phyloP scores from a whole-genome alignment of 1,140 invertebrate species.

The Drosophila dunni region DNA sequence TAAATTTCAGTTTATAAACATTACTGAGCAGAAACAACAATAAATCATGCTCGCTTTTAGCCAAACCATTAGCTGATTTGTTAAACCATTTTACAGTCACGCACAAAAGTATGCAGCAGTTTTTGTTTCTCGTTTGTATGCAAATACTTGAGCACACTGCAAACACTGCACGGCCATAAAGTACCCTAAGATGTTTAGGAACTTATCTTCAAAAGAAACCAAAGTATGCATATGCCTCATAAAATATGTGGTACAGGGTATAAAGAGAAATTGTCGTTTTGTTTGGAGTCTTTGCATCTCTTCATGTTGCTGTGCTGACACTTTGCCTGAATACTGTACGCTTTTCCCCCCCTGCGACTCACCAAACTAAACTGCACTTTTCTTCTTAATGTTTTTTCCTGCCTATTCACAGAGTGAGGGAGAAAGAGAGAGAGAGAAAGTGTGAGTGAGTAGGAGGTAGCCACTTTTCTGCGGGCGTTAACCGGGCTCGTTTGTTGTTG shows the following conservation, averaged over 20 bases:
- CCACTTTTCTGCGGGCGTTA: constrained; percentile 73
- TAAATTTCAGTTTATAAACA: background rate
- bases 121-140: constrained; percentile 63
- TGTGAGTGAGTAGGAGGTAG: constrained; percentile 22
- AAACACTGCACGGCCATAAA: background rate
- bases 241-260: background rate
- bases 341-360: background rate
- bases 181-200: background rate
- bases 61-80: constrained; percentile 12
- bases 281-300: background rate
- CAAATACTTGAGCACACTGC: constrained; percentile 33
- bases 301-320: constrained; percentile 18
- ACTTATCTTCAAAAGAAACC: background rate
- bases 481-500: constrained; percentile 72
- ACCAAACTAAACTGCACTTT: background rate
- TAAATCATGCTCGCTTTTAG: constrained; percentile 1
- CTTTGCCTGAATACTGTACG: constrained; percentile 19
- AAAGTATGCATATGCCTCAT: background rate
- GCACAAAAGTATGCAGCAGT: constrained; percentile 46
- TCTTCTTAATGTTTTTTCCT: constrained; percentile 33
- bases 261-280: constrained; percentile 17
- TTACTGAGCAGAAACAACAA: background rate
- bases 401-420: constrained; percentile 8
- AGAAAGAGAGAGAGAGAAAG: background rate
- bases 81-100: constrained; percentile 7